Percentiles rank a stretch among this genome's conserved stretches.
Conservation (phyloP, 2,888 invertebrate genomes). For the Plebejus argus region DNA sequence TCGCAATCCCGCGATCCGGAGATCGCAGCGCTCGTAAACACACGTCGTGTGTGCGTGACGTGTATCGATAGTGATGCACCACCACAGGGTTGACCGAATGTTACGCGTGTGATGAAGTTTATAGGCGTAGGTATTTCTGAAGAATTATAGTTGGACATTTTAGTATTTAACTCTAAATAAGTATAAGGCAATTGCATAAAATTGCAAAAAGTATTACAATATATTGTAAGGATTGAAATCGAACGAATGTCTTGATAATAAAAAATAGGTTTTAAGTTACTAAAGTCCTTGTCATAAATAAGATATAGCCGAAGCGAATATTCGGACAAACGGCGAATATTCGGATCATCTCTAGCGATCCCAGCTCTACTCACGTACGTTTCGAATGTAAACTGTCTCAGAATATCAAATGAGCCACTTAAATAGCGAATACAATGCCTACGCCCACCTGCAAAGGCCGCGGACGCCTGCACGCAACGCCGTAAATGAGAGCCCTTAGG, state of each 20-base stretch:
- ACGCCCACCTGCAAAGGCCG: slow-evolving; percentile 77
- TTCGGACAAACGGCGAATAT: background rate
- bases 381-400: slow-evolving; percentile 77
- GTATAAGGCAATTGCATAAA: too few relatives aligned
- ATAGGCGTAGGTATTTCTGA: background rate
- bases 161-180: too few relatives aligned
- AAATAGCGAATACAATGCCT: slow-evolving; percentile 77
- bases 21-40: slow-evolving; percentile 44
- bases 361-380: slow-evolving; percentile 63
- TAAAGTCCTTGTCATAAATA: background rate
- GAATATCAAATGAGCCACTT: slow-evolving; percentile 81
- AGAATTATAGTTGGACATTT: too few relatives aligned
- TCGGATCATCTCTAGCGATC: slow-evolving; percentile 42
- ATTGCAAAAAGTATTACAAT: too few relatives aligned
- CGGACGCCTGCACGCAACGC: slow-evolving; percentile 77
- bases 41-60: slow-evolving; percentile 23
- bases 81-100: background rate
- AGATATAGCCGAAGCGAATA: background rate
- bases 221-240: too few relatives aligned
- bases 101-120: background rate
- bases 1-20: slow-evolving; percentile 63
- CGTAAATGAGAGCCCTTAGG: slow-evolving; percentile 73
- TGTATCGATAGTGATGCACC: slow-evolving; percentile 51
- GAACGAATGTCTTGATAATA: background rate
- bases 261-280: background rate